Conservation (phyloP, 2,113 vertebrate species). For the Channa argus region DNA sequence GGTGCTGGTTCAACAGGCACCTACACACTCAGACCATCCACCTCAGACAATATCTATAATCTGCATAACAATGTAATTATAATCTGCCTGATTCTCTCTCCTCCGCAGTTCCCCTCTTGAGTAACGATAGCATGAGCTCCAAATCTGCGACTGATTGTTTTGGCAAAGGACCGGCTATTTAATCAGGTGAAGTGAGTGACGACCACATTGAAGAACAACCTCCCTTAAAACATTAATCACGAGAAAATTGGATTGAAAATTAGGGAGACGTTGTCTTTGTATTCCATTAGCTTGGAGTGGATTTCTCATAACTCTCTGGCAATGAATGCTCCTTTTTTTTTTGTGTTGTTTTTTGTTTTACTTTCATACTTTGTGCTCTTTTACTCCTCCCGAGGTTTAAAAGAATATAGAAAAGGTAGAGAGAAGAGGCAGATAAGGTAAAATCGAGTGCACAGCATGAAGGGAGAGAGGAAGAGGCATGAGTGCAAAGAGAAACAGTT, state of each 20-base stretch:
- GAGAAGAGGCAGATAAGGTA: slow-evolving; percentile 13
- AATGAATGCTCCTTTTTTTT: slow-evolving; percentile 23
- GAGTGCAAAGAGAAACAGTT: slow-evolving; percentile 26
- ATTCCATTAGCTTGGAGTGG: slow-evolving; percentile 60
- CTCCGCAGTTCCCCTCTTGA: slow-evolving; percentile 12
- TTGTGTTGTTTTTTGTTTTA: slow-evolving; percentile 27
- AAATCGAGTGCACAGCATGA: background rate
- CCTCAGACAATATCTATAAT: slow-evolving; percentile 54
- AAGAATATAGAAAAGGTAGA: slow-evolving; percentile 30
- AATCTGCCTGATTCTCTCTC: slow-evolving; percentile 34
- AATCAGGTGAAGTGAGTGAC: slow-evolving; percentile 70
- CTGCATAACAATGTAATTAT: slow-evolving; percentile 69
- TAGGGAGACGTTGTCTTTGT: slow-evolving; percentile 51
- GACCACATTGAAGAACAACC: slow-evolving; percentile 32
- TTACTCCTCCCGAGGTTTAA: slow-evolving; percentile 1
- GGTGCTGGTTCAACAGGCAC: slow-evolving; percentile 28
- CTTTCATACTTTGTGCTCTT: slow-evolving; percentile 8
- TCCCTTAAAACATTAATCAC: slow-evolving; percentile 62
- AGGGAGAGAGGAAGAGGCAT: background rate
- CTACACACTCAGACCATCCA: slow-evolving; percentile 30
- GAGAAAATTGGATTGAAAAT: slow-evolving; percentile 71
- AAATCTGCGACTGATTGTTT: slow-evolving; percentile 59
- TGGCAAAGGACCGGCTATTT: slow-evolving; percentile 57
- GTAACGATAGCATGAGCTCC: slow-evolving; percentile 25
- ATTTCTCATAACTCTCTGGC: slow-evolving; percentile 51